Percentiles rank a stretch among this genome's conserved stretches.
These are phyloP conservation scores for Varanus salvator DNA, from an alignment of 2,113 vertebrate genomes.

Conservation along the genomic window DNA sequence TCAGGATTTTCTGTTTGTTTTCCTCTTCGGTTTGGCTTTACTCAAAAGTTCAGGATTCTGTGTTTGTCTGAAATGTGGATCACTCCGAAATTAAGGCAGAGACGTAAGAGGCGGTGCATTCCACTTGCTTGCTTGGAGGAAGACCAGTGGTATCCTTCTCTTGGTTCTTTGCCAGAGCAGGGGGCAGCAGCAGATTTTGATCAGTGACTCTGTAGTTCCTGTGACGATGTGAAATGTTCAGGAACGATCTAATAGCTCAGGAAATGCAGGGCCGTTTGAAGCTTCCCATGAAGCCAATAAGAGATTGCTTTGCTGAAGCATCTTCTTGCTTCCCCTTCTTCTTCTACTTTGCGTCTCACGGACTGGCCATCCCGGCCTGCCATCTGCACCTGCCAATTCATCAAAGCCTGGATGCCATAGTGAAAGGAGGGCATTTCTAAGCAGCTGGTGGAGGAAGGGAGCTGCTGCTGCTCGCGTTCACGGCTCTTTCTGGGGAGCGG, in stretches of 20 bases:
- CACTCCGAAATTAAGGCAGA: background rate
- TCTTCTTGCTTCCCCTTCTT: background rate
- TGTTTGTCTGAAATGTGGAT: background rate
- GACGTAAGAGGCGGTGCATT: background rate
- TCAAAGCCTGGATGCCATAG: background rate
- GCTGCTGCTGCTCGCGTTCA: background rate
- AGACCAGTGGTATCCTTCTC: background rate
- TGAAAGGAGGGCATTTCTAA: slow-evolving; percentile 20
- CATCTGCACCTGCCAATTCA: background rate
- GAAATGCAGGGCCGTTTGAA: background rate
- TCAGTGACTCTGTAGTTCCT: background rate
- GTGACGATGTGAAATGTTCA: background rate
- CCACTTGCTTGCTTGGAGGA: background rate
- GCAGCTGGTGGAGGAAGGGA: background rate
- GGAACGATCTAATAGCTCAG: background rate
- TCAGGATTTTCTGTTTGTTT: background rate
- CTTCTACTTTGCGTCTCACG: background rate
- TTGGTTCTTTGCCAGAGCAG: background rate
- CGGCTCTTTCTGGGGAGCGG: slow-evolving; percentile 4
- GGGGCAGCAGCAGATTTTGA: background rate
- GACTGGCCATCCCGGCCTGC: background rate
- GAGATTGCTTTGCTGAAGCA: background rate
- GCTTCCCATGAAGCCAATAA: background rate
- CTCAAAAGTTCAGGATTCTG: background rate
- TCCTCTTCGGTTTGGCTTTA: background rate